Percentiles rank a stretch among this genome's conserved stretches.
Conservation (phyloP, 2,113 vertebrate genomes). For the Xiphorhynchus elegans region DNA sequence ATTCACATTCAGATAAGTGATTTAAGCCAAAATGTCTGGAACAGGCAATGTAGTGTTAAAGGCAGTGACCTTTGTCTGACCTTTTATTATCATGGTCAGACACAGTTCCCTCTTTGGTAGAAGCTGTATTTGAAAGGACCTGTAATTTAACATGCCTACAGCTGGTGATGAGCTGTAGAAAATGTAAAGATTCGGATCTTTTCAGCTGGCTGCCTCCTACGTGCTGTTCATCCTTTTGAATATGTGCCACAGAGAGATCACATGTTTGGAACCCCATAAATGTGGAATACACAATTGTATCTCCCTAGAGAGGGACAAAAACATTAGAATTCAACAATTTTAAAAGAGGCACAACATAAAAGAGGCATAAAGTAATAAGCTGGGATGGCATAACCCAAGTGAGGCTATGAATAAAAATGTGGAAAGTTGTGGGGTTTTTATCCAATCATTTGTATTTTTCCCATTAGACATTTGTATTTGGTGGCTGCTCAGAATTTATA, state of each 20-base stretch:
- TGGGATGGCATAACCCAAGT: not conserved
- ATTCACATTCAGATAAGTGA: not conserved
- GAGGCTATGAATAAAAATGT: not conserved
- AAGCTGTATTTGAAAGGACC: not conserved
- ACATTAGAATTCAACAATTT: rapidly evolving
- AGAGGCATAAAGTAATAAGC: not conserved
- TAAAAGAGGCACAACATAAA: not conserved
- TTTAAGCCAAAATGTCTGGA: not conserved
- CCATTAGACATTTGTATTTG: not conserved
- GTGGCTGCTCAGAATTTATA: not conserved
- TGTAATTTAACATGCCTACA: not conserved
- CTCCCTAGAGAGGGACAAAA: not conserved
- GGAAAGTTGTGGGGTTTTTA: not conserved
- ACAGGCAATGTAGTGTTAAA: not conserved
- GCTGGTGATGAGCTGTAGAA: not conserved
- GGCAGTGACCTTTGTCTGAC: not conserved
- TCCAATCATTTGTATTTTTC: not conserved
- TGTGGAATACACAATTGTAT: not conserved
- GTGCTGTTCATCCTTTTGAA: not conserved
- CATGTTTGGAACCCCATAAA: not conserved
- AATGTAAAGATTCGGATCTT: not conserved
- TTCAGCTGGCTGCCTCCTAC: not conserved
- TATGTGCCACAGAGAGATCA: not conserved
- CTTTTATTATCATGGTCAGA: not conserved
- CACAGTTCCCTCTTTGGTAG: not conserved